phyloP scores from a whole-genome alignment of 2,888 invertebrate species.

The Linnaemya tessellans region DNA sequence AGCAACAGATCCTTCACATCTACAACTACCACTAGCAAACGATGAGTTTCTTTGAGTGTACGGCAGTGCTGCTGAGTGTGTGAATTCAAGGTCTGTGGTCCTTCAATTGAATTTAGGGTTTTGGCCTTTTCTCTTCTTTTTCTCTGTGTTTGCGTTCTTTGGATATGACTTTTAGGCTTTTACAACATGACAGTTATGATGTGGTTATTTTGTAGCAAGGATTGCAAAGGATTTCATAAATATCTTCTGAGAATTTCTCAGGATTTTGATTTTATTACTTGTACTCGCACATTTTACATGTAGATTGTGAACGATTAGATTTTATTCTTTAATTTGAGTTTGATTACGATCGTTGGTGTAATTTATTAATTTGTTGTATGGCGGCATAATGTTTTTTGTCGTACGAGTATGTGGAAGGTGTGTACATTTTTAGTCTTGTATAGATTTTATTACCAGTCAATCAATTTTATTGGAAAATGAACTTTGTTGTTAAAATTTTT shows the following conservation, averaged over 20 bases:
- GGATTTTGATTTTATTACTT: slow-evolving; percentile 32
- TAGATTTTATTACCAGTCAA: slow-evolving; percentile 62
- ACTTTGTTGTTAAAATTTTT: neutral
- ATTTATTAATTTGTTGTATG: slow-evolving; percentile 67
- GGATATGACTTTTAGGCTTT: slow-evolving; percentile 56
- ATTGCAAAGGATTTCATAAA: slow-evolving; percentile 56
- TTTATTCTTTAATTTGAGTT: slow-evolving; percentile 59
- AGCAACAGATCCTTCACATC: slow-evolving; percentile 74
- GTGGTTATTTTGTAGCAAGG: slow-evolving; percentile 64
- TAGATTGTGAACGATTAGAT: slow-evolving; percentile 14
- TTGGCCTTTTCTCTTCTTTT: slow-evolving; percentile 8
- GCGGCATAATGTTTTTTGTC: slow-evolving; percentile 46
- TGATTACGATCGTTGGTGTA: slow-evolving; percentile 61
- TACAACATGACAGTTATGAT: slow-evolving; percentile 69
- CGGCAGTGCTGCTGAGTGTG: slow-evolving; percentile 12
- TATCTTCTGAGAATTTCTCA: slow-evolving; percentile 56
- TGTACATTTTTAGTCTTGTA: neutral
- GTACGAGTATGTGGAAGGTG: slow-evolving; percentile 41
- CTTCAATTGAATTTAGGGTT: slow-evolving; percentile 24
- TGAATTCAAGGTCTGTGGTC: slow-evolving; percentile 68
- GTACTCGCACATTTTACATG: neutral
- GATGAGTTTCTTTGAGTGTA: slow-evolving; percentile 18
- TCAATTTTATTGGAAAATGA: slow-evolving; percentile 53
- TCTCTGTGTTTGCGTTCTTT: slow-evolving; percentile 23
- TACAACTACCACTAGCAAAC: slow-evolving; percentile 29